Base-by-base conservation (phyloP, 30 jellyfish, hydroid and myxozoan species). In the Hydractinia symbiolongicarpus region DNA sequence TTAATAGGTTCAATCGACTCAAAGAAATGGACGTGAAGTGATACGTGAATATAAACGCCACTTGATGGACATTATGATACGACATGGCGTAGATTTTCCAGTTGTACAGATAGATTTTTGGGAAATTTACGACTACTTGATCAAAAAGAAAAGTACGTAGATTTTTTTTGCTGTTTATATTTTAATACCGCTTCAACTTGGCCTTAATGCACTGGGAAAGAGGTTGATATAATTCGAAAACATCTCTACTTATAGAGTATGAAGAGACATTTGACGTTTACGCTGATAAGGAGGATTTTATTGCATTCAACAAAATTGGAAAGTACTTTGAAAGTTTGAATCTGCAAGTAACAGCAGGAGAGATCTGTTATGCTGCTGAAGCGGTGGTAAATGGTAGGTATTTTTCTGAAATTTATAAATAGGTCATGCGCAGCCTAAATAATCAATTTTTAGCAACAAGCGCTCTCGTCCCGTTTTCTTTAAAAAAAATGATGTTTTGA, bases 341-440 rank as follows among this genome's bases (percentile, higher is more conserved):
- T 17, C 78, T 77, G 76, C 51, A 55, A 21, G 79, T 81, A 14
- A 77, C 85, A 54, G 55, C 53, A 52, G 76, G 15, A 9, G 85
- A 77, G 40, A 55, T 77, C 8, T 30, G 57, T 8, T 15, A 7
- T 10, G 85, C 85, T 10, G 54, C 85, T 54, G 74, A 77, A 54
- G 60, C 9, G n/a, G 55, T 77, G 19, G 5, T 77, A 8, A 40
- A 17, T 49, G 83, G 83, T 74, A 20, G 14, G 69, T 58, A 16
- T 16, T 58, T 58, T 58, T 16, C 44, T 30, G 44, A 30, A 2
- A 30, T 30, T 30, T 30, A 30, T 1, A 30, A 30, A 30, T 30
- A 30, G 44, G 44, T 30, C 44, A 30, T 30, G 44, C 44, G 44
- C 44, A 30, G 44, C 44, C 44, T 30, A 30, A 30, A 30, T 30